Conservation (phyloP, 2,113 vertebrate genomes). For the Equus quagga region DNA sequence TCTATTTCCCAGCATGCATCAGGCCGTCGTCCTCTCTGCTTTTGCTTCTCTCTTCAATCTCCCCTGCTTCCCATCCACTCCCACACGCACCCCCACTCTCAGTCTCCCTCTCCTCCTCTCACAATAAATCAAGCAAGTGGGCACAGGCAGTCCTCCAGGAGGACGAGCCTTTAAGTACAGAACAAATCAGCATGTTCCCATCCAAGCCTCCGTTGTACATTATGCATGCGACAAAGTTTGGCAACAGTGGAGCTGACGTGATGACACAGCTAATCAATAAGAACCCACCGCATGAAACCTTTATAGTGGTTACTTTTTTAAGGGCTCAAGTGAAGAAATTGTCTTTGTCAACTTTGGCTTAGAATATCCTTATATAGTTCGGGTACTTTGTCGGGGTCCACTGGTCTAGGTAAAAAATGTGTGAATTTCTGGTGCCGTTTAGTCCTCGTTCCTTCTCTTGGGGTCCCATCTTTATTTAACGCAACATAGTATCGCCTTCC, state of each 20-base stretch:
- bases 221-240: conserved; percentile 94
- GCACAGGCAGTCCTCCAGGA: conserved; percentile 88
- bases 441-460: conserved; percentile 96
- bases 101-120: conserved; percentile 49
- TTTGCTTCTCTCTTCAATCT: conserved; percentile 56
- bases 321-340: conserved; percentile 92
- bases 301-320: conserved; percentile 93
- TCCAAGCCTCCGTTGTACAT: conserved; percentile 91
- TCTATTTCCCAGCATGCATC: conserved; percentile 92
- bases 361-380: conserved; percentile 98
- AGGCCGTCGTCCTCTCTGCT: conserved; percentile 85
- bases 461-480: conserved; percentile 97
- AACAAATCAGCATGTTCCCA: conserved; percentile 89
- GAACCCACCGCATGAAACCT: conserved; percentile 91
- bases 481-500: conserved; percentile 97
- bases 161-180: conserved; percentile 90
- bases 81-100: conserved; percentile 71
- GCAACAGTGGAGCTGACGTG: conserved; percentile 92
- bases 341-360: conserved; percentile 98
- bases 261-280: conserved; percentile 92
- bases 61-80: conserved; percentile 72
- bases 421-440: conserved; percentile 99
- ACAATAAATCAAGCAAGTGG: conserved; percentile 88
- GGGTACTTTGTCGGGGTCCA: conserved; percentile 97
- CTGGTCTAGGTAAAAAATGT: conserved; percentile 98